Conservation (phyloP, 2,797 vertebrate genomes). For the Allobates femoralis region DNA sequence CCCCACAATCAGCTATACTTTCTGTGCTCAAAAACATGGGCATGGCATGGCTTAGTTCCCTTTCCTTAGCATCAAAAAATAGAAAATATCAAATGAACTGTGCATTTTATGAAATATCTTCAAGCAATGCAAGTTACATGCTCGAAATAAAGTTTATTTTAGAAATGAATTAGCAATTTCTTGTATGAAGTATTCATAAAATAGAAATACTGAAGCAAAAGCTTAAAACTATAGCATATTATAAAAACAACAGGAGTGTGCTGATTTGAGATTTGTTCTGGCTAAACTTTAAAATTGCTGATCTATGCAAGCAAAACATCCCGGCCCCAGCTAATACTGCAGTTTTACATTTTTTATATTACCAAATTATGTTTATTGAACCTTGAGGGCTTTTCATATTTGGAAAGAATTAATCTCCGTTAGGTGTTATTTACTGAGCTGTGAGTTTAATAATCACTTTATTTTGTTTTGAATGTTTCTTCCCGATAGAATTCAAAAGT, state of each 20-base stretch:
- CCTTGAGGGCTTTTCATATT: constrained; percentile 58
- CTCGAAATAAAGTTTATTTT: neutral
- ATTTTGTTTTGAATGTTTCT: constrained; percentile 52
- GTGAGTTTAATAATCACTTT: constrained; percentile 58
- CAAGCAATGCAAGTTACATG: neutral
- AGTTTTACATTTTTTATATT: constrained; percentile 54
- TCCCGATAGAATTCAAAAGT: constrained; percentile 38
- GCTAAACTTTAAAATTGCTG: constrained; percentile 52
- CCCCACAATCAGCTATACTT: no score
- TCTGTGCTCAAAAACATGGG: no score
- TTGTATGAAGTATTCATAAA: neutral
- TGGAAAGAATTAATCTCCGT: constrained; percentile 52
- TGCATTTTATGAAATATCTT: no score
- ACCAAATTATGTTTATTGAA: constrained; percentile 59
- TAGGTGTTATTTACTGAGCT: constrained; percentile 58
- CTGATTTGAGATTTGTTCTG: constrained; percentile 10
- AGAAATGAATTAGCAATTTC: neutral
- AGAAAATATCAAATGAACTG: neutral
- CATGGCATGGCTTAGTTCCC: no score
- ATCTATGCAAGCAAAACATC: constrained; percentile 41
- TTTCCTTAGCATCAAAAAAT: neutral
- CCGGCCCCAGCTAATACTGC: constrained; percentile 34
- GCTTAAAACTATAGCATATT: neutral
- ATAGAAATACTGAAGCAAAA: neutral
- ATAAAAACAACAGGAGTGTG: constrained; percentile 24